Evolutionary conservation across 2,797 vertebrate species (phyloP).

Genomic region (Remorina albescens): DNA sequence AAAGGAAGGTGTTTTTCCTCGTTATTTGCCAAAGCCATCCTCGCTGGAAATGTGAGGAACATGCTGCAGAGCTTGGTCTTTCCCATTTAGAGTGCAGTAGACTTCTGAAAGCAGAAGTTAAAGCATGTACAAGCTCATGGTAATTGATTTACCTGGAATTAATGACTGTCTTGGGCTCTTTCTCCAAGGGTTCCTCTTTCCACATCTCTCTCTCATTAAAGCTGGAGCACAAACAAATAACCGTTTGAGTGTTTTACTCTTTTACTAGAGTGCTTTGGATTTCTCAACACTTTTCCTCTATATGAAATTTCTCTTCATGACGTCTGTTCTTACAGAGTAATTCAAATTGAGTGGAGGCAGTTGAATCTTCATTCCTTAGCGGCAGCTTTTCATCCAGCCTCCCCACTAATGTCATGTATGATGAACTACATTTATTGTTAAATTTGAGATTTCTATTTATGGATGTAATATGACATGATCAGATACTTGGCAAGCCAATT

Average conservation of each 20-base stretch:
- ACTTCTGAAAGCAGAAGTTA: slow-evolving; percentile 21
- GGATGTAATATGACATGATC: too few relatives aligned
- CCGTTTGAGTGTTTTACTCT: background rate
- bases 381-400: too few relatives aligned
- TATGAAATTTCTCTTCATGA: background rate
- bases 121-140: background rate
- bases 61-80: background rate
- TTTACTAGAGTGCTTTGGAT: background rate
- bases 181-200: slow-evolving; percentile 22
- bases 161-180: background rate
- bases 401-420: too few relatives aligned
- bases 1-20: background rate
- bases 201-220: background rate
- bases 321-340: too few relatives aligned
- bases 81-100: background rate
- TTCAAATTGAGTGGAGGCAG: too few relatives aligned
- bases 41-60: background rate
- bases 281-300: background rate
- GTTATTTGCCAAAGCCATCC: background rate
- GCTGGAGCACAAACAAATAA: slow-evolving; percentile 6
- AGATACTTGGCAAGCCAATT: too few relatives aligned
- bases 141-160: slow-evolving; percentile 15
- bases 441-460: too few relatives aligned
- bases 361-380: too few relatives aligned
- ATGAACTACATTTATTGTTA: too few relatives aligned